Evolutionary conservation across 2,113 vertebrate species (phyloP).

Genomic region (Baryphthengus martii): DNA sequence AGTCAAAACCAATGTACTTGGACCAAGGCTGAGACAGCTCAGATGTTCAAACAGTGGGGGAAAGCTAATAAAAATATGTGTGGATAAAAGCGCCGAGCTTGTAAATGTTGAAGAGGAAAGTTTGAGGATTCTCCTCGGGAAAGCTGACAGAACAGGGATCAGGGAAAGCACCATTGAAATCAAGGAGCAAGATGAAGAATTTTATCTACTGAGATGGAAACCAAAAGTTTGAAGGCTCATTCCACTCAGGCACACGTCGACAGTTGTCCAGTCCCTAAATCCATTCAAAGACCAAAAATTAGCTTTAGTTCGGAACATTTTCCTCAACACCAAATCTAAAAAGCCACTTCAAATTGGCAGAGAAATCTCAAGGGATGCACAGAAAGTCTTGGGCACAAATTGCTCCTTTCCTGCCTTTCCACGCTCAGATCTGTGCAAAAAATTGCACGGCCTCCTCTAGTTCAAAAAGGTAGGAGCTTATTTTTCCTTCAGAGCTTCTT

Average conservation of each 20-base stretch:
- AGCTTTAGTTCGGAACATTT: background rate
- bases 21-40: background rate
- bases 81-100: background rate
- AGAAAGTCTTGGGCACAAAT: background rate
- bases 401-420: background rate
- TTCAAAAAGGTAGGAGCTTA: background rate
- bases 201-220: background rate
- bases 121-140: background rate
- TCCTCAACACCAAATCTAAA: background rate
- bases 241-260: background rate
- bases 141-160: background rate
- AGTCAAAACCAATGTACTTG: background rate
- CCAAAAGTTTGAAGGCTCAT: background rate
- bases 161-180: background rate
- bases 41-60: background rate
- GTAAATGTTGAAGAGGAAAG: background rate
- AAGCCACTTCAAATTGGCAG: background rate
- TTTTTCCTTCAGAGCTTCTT: background rate
- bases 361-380: background rate
- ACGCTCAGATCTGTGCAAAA: background rate
- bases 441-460: background rate
- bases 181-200: background rate
- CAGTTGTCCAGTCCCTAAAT: background rate
- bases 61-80: background rate
- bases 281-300: background rate